A percentile compares a stretch with the other conserved stretches of the same genome.
These are phyloP conservation scores for Lasioglossum malachurum DNA, from an alignment of 2,888 invertebrate genomes.

Conservation along the genomic window DNA sequence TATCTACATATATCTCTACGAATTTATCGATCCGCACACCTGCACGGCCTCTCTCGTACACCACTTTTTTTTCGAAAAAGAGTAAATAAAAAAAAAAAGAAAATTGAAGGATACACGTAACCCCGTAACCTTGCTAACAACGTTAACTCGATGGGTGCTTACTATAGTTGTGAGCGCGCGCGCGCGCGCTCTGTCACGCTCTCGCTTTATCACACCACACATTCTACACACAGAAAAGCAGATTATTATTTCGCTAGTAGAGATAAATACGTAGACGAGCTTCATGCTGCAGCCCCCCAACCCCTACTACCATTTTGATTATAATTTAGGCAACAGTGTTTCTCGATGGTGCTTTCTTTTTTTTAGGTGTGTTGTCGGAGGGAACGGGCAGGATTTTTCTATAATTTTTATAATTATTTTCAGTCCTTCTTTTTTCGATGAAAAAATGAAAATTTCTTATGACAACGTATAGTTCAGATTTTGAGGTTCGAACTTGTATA, in stretches of 20 bases:
- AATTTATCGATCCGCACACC: conserved; percentile 62
- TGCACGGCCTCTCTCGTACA: conserved; percentile 77
- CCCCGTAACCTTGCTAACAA: conserved; percentile 77
- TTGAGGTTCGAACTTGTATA: neutral
- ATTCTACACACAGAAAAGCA: conserved; percentile 8
- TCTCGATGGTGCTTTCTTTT: conserved; percentile 4
- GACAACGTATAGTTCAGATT: neutral
- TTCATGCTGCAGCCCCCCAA: conserved; percentile 21
- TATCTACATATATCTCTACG: conserved; percentile 53
- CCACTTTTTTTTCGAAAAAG: conserved; percentile 37
- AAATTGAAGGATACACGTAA: conserved; percentile 59
- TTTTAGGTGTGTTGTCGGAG: conserved; percentile 1
- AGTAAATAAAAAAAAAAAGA: neutral
- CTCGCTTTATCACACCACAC: conserved; percentile 31
- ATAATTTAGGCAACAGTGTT: neutral
- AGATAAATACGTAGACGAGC: conserved; percentile 44
- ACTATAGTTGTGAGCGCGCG: conserved; percentile 9
- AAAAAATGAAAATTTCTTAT: neutral
- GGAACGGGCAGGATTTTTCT: neutral
- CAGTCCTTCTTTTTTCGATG: neutral
- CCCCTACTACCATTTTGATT: conserved; percentile 1
- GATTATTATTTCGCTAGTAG: conserved; percentile 24
- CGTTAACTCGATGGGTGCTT: conserved; percentile 74
- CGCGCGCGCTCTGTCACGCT: conserved; percentile 1
- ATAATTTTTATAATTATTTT: neutral